Evolutionary conservation across 2,888 invertebrate genomes (phyloP).

Genomic region (Melanophora roralis): DNA sequence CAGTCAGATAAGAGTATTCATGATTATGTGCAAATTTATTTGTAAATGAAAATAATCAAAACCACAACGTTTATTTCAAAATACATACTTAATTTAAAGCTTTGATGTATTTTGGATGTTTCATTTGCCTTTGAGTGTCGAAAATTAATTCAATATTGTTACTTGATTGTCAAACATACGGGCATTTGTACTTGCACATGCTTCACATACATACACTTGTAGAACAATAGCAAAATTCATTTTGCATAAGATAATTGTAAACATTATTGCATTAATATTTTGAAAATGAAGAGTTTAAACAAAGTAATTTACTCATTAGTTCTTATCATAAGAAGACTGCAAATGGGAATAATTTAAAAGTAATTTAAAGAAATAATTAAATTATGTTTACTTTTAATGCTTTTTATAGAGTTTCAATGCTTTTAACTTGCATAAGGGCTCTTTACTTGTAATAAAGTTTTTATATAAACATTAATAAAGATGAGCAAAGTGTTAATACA

Average conservation of each 20-base stretch:
- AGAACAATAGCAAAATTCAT: slow-evolving; percentile 23
- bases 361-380: too few species aligned
- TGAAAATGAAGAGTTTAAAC: not conserved
- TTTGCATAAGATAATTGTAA: slow-evolving; percentile 36
- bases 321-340: too few species aligned
- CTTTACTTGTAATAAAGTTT: too few species aligned
- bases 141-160: slow-evolving; percentile 32
- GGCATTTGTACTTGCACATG: not conserved
- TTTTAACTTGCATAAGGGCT: too few species aligned
- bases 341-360: too few species aligned
- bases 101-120: slow-evolving; percentile 14
- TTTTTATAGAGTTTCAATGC: too few species aligned
- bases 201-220: not conserved
- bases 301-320: too few species aligned
- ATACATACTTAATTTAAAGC: not conserved
- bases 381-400: too few species aligned
- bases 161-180: slow-evolving; percentile 33
- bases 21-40: too few species aligned
- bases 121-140: slow-evolving; percentile 45
- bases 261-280: slow-evolving; percentile 16
- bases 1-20: not conserved
- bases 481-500: too few species aligned
- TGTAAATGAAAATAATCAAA: not conserved
- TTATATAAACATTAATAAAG: too few species aligned
- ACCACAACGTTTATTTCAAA: not conserved